Evolutionary conservation across 2,113 vertebrate genomes (phyloP).

Genomic region (Sminthopsis crassicaudata): DNA sequence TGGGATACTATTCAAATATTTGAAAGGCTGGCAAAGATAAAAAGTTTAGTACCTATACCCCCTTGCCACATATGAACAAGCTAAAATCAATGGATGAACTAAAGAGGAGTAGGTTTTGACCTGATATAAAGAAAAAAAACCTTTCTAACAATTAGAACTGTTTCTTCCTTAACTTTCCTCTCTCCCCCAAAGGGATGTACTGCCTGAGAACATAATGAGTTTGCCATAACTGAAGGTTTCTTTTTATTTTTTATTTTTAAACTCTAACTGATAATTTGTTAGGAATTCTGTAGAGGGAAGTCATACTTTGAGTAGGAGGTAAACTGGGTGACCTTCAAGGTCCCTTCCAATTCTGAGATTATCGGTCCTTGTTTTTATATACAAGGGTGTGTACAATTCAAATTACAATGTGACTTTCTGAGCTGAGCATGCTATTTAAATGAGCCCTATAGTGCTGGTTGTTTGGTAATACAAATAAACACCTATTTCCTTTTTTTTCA

Average conservation of each 20-base stretch:
- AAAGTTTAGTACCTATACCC: background rate
- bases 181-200: background rate
- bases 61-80: background rate
- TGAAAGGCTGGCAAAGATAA: background rate
- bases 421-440: background rate
- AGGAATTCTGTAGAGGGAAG: background rate
- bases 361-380: background rate
- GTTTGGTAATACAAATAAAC: background rate
- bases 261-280: background rate
- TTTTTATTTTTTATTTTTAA: background rate
- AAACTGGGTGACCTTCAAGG: background rate
- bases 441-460: background rate
- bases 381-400: background rate
- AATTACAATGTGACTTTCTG: background rate
- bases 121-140: background rate
- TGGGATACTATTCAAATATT: background rate
- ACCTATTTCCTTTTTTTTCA: background rate
- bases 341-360: background rate
- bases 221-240: background rate
- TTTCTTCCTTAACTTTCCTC: background rate
- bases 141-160: background rate
- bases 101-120: background rate
- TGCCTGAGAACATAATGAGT: background rate
- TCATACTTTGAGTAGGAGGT: background rate
- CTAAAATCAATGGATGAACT: background rate